Conservation (phyloP, 2,113 vertebrate genomes). For the Corapipo altera region DNA sequence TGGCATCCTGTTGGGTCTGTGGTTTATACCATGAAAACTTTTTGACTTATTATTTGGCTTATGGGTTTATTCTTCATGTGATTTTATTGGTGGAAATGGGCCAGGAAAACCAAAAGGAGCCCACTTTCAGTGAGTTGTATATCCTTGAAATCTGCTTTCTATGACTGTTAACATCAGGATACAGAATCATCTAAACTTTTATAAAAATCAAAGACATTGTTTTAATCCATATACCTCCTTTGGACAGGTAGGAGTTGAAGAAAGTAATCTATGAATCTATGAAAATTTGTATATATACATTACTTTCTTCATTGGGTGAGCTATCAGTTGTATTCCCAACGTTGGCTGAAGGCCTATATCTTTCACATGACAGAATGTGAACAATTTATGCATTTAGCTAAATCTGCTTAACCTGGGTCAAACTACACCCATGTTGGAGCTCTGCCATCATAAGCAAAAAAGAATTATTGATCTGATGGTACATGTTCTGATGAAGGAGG, state of each 20-base stretch:
- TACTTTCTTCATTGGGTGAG: background rate
- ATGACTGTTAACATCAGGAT: background rate
- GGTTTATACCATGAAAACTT: background rate
- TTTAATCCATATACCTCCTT: background rate
- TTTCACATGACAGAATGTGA: constrained; percentile 43
- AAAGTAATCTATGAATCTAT: background rate
- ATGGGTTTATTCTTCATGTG: background rate
- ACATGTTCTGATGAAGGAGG: constrained; percentile 49
- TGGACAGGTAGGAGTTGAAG: background rate
- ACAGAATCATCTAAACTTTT: background rate
- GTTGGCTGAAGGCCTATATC: background rate
- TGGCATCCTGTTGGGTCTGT: background rate
- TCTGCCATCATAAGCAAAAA: background rate
- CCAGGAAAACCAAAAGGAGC: background rate
- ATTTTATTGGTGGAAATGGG: background rate
- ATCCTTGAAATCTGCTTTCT: background rate
- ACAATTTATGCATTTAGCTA: constrained; percentile 33
- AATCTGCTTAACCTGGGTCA: constrained; percentile 52
- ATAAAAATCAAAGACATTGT: background rate
- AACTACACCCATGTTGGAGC: background rate
- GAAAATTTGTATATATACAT: background rate
- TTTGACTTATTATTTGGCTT: background rate
- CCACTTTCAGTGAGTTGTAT: background rate
- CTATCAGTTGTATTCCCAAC: background rate
- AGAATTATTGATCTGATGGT: constrained; percentile 37